These are phyloP conservation scores for Pagrus major DNA, from an alignment of 2,113 vertebrate species.

Conservation along the genomic window DNA sequence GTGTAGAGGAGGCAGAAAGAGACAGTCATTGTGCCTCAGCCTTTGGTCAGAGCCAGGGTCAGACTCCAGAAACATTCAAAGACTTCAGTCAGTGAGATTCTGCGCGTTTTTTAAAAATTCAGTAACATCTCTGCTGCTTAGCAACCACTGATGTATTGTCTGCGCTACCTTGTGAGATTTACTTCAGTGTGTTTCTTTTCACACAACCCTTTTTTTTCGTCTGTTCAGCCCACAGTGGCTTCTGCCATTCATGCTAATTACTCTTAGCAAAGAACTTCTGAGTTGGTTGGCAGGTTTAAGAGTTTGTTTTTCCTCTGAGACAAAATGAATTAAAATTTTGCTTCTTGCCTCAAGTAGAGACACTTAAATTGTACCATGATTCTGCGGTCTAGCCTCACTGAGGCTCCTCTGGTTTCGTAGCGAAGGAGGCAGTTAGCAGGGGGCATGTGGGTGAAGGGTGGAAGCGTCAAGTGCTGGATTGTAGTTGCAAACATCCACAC, in stretches of 20 bases:
- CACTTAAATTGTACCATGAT: constrained; percentile 7
- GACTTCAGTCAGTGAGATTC: not conserved
- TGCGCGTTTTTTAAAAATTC: not conserved
- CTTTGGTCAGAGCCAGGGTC: not conserved
- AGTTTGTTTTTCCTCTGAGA: constrained; percentile 16
- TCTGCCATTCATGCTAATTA: not conserved
- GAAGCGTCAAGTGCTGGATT: constrained; percentile 41
- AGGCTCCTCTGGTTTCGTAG: constrained; percentile 43
- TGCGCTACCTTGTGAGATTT: not conserved
- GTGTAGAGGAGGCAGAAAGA: constrained; percentile 11
- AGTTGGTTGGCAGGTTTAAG: not conserved
- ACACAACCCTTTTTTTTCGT: not conserved
- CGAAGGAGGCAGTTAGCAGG: constrained; percentile 3
- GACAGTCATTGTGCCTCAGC: not conserved
- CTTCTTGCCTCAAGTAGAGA: constrained; percentile 2
- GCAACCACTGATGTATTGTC: not conserved
- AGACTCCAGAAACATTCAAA: not conserved
- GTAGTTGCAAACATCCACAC: not conserved
- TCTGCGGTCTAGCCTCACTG: not conserved
- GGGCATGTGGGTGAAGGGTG: constrained; percentile 7
- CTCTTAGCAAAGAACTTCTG: not conserved
- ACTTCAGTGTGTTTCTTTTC: not conserved
- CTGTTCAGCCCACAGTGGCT: not conserved
- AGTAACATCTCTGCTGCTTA: not conserved
- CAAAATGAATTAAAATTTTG: constrained; percentile 15